phyloP scores from a whole-genome alignment of 2,113 vertebrate species.

The Zosterops hypoxanthus region DNA sequence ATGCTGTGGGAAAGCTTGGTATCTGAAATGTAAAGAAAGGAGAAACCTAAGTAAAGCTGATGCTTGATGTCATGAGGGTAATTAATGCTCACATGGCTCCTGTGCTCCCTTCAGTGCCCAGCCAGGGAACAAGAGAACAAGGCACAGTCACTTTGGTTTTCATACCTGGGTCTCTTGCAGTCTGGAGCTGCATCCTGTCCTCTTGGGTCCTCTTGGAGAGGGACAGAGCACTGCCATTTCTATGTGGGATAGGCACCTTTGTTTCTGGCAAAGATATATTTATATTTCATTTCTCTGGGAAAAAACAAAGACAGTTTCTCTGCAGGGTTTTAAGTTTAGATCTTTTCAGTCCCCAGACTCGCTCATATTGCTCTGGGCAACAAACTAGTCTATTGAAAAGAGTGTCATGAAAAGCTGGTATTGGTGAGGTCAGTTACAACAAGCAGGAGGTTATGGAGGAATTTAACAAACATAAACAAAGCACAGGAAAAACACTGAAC shows the following conservation, averaged over 20 bases:
- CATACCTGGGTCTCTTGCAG: fast-evolving
- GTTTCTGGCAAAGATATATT: neutral
- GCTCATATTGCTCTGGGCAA: conserved; percentile 5
- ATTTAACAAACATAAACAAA: neutral
- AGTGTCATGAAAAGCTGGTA: neutral
- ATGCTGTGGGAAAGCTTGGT: neutral
- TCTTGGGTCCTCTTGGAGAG: neutral
- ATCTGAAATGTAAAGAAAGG: neutral
- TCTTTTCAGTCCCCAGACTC: neutral
- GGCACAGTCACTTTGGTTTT: fast-evolving
- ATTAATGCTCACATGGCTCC: neutral
- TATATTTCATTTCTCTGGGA: neutral
- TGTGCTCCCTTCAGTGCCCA: fast-evolving
- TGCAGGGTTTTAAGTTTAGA: neutral
- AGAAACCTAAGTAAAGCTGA: neutral
- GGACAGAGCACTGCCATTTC: neutral
- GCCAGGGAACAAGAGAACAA: neutral
- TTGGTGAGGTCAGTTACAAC: neutral
- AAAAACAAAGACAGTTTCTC: neutral
- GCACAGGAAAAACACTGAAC: neutral
- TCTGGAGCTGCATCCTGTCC: neutral
- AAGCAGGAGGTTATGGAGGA: neutral
- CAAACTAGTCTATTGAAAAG: neutral
- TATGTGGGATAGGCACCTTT: neutral
- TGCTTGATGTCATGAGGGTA: neutral